Conservation (phyloP, 2,888 invertebrate genomes). For the Branchellion lobata region DNA sequence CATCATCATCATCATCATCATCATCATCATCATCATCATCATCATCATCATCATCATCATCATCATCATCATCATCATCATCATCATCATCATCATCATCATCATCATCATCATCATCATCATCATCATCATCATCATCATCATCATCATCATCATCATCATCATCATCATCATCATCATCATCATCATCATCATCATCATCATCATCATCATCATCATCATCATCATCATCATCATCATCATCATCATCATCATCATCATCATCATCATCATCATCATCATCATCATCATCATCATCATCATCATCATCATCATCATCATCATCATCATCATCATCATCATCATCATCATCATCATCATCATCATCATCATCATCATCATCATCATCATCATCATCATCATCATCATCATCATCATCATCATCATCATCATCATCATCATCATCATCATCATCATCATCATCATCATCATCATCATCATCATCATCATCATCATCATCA, state of each 20-base stretch:
- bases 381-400: conserved; percentile 14
- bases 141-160: too few relatives aligned
- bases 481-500: conserved; percentile 35
- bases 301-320: conserved; percentile 21
- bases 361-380: conserved; percentile 18
- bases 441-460: conserved; percentile 19
- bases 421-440: too few relatives aligned
- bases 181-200: neutral
- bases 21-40: conserved; percentile 20
- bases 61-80: conserved; percentile 6
- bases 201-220: conserved; percentile 32
- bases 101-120: too few relatives aligned
- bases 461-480: conserved; percentile 13
- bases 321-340: conserved; percentile 29
- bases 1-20: conserved; percentile 15
- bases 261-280: conserved; percentile 29
- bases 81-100: neutral
- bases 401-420: conserved; percentile 12
- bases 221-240: conserved; percentile 19
- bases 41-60: conserved; percentile 32
- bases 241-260: conserved; percentile 29
- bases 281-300: conserved; percentile 26
- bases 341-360: conserved; percentile 15
- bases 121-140: too few relatives aligned
- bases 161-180: conserved; percentile 9